Conservation (phyloP, 2,113 vertebrate species). For the Heterotis niloticus region DNA sequence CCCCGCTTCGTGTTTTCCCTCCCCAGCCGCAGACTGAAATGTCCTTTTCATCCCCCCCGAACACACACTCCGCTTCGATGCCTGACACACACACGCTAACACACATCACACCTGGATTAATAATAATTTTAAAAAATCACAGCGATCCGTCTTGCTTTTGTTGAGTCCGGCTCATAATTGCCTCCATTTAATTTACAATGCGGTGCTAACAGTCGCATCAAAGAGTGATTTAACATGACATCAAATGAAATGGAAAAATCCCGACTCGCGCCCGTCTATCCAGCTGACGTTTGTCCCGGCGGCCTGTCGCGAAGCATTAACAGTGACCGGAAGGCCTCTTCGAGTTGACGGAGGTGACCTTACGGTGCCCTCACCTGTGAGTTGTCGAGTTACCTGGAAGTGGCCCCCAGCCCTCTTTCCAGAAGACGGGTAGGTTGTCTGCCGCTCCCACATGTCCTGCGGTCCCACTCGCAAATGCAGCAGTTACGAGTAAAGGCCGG, state of each 20-base stretch:
- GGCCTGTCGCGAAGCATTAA: conserved; percentile 11
- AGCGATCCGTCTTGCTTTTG: conserved; percentile 14
- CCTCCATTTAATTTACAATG: conserved; percentile 8
- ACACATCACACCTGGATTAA: conserved; percentile 18
- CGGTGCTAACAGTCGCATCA: conserved; percentile 12
- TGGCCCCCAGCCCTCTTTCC: too few species aligned
- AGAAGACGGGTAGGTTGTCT: conserved; percentile 24
- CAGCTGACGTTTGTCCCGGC: not conserved
- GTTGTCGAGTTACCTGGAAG: not conserved
- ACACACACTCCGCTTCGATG: too few species aligned
- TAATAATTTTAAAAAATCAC: conserved; percentile 8
- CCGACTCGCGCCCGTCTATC: not conserved
- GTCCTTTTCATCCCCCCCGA: not conserved
- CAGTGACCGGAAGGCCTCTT: not conserved
- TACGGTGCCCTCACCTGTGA: not conserved
- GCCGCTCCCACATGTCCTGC: conserved; percentile 45
- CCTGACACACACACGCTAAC: not conserved
- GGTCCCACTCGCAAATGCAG: conserved; percentile 59
- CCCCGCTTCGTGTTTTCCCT: too few species aligned
- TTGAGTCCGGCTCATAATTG: conserved; percentile 7
- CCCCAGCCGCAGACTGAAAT: not conserved
- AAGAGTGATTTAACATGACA: conserved; percentile 20
- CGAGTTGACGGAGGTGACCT: conserved; percentile 3
- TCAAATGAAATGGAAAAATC: conserved; percentile 18
- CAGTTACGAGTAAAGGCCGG: conserved; percentile 68